Conservation (phyloP, 1,140 invertebrate species). For the Anastatus disparis region DNA sequence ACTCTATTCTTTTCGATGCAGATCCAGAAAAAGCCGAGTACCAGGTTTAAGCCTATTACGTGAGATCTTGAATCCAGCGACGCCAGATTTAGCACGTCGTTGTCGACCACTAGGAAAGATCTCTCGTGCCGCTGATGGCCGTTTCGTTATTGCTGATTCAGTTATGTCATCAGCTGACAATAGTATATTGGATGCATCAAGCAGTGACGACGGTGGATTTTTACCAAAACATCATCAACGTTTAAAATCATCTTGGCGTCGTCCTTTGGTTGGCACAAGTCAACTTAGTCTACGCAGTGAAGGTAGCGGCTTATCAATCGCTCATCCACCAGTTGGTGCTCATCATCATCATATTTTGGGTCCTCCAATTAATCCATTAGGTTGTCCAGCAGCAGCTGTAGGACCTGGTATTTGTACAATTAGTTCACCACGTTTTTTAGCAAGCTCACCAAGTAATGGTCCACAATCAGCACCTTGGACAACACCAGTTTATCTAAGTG, state of each 20-base stretch:
- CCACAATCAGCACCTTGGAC: constrained; percentile 67
- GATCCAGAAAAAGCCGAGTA: constrained; percentile 93
- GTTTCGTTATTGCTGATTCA: constrained; percentile 77
- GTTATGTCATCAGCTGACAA: constrained; percentile 70
- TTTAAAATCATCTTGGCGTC: constrained; percentile 74
- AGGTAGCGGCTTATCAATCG: constrained; percentile 71
- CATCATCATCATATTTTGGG: constrained; percentile 46
- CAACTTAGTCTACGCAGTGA: constrained; percentile 76
- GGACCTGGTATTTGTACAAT: constrained; percentile 64
- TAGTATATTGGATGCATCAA: constrained; percentile 75
- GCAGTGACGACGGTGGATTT: constrained; percentile 87
- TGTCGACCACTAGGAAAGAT: constrained; percentile 73
- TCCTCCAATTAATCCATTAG: constrained; percentile 51
- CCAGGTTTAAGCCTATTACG: constrained; percentile 84
- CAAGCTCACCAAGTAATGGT: constrained; percentile 64
- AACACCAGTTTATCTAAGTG: constrained; percentile 79
- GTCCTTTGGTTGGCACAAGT: constrained; percentile 72
- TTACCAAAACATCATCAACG: constrained; percentile 63
- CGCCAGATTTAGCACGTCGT: constrained; percentile 63
- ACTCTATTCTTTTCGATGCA: constrained; percentile 51
- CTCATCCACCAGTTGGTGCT: constrained; percentile 52
- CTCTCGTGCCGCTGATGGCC: constrained; percentile 77
- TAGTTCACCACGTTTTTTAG: constrained; percentile 64
- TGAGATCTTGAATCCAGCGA: constrained; percentile 69
- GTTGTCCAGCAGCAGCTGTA: constrained; percentile 50